Evolutionary conservation across 2,797 vertebrate species (phyloP).

Genomic region (Acestrorhynchus altus): DNA sequence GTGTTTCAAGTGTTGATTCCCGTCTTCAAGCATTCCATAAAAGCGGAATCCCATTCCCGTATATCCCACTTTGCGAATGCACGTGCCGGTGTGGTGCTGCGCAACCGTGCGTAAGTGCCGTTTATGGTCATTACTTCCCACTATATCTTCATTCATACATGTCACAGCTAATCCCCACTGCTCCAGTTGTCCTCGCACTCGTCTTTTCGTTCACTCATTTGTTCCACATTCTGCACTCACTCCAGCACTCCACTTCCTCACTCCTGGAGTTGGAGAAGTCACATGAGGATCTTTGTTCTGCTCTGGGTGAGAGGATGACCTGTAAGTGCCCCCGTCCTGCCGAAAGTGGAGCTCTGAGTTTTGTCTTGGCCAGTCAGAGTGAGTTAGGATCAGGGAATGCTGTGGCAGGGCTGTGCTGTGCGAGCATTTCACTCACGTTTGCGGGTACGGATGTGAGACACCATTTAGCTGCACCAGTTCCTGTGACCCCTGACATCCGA

Average conservation of each 20-base stretch:
- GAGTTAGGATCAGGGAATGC: neutral
- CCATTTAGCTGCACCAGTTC: neutral
- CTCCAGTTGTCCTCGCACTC: neutral
- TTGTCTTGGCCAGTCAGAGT: neutral
- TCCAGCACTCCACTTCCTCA: neutral
- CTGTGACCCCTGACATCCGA: too few relatives aligned
- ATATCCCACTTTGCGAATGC: neutral
- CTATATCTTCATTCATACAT: neutral
- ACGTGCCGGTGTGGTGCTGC: neutral
- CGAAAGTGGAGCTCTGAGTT: neutral
- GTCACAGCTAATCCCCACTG: conserved; percentile 1
- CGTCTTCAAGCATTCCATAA: neutral
- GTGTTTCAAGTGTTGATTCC: neutral
- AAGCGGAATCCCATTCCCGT: neutral
- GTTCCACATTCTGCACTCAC: neutral
- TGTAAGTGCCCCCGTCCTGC: neutral
- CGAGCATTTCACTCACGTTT: neutral
- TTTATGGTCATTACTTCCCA: neutral
- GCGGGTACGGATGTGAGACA: neutral
- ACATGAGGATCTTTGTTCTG: neutral
- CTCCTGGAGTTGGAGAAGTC: neutral
- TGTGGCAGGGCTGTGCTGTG: neutral
- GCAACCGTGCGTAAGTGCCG: neutral
- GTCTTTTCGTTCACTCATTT: neutral
- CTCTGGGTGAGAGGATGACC: neutral